Base-by-base conservation (phyloP, 2,888 invertebrate genomes). In the Pammene aurita region DNA sequence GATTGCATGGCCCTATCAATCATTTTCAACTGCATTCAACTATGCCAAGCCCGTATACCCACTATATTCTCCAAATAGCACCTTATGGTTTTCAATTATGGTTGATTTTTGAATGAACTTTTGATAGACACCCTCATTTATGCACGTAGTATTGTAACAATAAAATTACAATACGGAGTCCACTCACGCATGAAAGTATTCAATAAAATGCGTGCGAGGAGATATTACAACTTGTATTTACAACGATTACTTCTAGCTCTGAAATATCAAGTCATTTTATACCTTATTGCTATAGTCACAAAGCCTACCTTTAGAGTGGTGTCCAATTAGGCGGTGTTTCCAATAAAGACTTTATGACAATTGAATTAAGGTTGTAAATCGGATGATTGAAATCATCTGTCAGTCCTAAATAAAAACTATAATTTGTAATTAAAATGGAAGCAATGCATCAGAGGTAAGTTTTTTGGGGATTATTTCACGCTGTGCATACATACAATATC, bases 361-460 rank as follows among this genome's bases (percentile, higher is more conserved):
- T 46, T 46, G 46, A 0, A 9, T n/a, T 14, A 14, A 46, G 46
- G 46, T 46, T 46, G n/a, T 5, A 14, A 14, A 46, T 46, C 5
- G 46, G 14, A 46, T 46, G 46, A n/a, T 46, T 14, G n/a, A 7
- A 5, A 14, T 46, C 7, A 7, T n/a, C n/a, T n/a, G n/a, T n/a
- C n/a, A n/a, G n/a, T n/a, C n/a, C n/a, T n/a, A n/a, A n/a, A n/a
- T n/a, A n/a, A n/a, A n/a, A 41, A 6, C 41, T 35, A 42, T 35
- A 55, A 55, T 67, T 55, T 55, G 44, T 54, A 55, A 67, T 67
- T 67, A 55, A 67, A 56, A 67, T 56, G 55, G 35, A 55, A 60
- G 34, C 46, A 54, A 46, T 13, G 50, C n/a, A 56, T 38, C 5
- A 50, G 52, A 34, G 41, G 18, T 26, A 6, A 56, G 9, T 50